These are phyloP conservation scores for Alethe castanea DNA, from an alignment of 2,113 vertebrate genomes.

Conservation along the genomic window DNA sequence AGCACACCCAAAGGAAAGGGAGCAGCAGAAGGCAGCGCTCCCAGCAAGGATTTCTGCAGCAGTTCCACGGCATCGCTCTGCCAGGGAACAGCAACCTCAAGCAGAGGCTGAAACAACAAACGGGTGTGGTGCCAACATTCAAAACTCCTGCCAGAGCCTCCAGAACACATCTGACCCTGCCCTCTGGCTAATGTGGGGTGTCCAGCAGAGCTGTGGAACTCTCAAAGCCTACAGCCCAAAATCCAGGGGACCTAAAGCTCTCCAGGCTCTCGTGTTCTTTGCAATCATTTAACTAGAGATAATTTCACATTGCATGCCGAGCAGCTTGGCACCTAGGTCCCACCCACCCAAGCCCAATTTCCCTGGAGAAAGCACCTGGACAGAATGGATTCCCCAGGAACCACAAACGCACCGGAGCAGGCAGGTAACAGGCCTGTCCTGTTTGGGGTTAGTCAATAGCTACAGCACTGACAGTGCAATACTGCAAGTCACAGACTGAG, in stretches of 20 bases:
- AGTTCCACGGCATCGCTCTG: not conserved
- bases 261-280: not conserved
- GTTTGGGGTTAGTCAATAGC: not conserved
- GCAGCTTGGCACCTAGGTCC: not conserved
- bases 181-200: accelerated
- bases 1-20: not conserved
- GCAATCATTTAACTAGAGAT: not conserved
- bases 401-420: not conserved
- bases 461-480: accelerated
- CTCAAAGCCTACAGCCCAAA: not conserved
- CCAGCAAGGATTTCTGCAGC: not conserved
- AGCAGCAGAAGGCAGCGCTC: not conserved
- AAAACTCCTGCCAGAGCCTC: not conserved
- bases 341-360: not conserved
- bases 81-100: conserved; percentile 5
- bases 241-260: not conserved
- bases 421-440: not conserved
- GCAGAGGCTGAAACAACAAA: not conserved
- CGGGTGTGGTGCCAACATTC: not conserved
- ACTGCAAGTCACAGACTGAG: not conserved
- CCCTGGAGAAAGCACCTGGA: not conserved
- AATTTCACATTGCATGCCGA: not conserved
- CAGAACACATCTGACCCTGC: not conserved
- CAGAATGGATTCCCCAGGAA: not conserved
- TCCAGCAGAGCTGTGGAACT: not conserved